phyloP scores from a whole-genome alignment of 2,113 vertebrate species.

The Cathartes aura region DNA sequence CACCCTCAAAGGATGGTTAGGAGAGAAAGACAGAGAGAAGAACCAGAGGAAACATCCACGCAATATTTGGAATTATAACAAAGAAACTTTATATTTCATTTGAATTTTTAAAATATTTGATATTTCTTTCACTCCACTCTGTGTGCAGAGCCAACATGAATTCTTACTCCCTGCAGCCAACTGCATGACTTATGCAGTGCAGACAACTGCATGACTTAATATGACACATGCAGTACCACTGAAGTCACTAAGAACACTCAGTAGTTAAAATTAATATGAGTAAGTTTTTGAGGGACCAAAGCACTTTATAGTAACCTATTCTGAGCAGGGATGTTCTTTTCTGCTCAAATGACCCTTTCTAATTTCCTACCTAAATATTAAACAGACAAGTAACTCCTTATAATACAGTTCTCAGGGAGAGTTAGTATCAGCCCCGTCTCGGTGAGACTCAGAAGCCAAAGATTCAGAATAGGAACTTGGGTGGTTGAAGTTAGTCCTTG shows the following conservation, averaged over 20 bases:
- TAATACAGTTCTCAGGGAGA: background rate
- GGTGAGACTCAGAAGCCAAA: background rate
- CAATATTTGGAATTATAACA: background rate
- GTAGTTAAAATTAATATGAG: background rate
- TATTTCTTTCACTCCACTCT: background rate
- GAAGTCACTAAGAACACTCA: background rate
- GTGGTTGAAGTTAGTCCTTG: background rate
- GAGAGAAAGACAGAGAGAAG: background rate
- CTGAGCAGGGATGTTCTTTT: background rate
- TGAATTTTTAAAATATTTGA: background rate
- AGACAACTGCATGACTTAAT: background rate
- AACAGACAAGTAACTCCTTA: background rate
- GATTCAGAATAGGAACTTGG: background rate
- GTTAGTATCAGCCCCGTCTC: background rate
- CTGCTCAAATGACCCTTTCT: background rate
- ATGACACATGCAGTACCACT: background rate
- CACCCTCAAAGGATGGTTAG: background rate
- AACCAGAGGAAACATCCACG: background rate
- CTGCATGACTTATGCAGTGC: background rate
- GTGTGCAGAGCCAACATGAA: background rate
- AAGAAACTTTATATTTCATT: background rate
- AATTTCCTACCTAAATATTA: background rate
- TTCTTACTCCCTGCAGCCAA: background rate
- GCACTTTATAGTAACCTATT: background rate
- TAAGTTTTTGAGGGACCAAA: background rate